Evolutionary conservation across 2,113 vertebrate genomes (phyloP).

Genomic region (Coptodon bakossiorum): DNA sequence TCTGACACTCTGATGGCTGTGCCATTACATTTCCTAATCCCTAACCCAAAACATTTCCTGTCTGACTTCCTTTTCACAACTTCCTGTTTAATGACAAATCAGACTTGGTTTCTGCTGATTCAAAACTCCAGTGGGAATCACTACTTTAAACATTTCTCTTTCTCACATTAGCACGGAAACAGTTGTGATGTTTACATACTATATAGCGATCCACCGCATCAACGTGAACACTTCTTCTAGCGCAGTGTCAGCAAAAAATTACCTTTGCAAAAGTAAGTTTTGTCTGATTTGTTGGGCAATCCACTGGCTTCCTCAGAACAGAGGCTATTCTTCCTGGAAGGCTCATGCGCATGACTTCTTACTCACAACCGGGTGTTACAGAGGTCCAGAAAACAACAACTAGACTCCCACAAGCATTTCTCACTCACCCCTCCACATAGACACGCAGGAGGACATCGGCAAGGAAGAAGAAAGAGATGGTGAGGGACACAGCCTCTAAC

Average conservation of each 20-base stretch:
- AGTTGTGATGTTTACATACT: not conserved
- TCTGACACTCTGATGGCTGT: not conserved
- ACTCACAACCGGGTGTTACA: not conserved
- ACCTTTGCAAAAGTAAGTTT: not conserved
- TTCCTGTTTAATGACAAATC: conserved; percentile 45
- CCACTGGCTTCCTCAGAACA: not conserved
- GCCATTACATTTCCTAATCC: not conserved
- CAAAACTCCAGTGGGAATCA: not conserved
- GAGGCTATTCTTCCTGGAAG: not conserved
- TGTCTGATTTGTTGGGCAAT: not conserved
- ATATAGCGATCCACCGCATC: not conserved
- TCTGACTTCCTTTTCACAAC: conserved; percentile 35
- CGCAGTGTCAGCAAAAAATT: not conserved
- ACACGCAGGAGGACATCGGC: conserved; percentile 81
- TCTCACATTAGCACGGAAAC: not conserved
- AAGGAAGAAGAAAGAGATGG: conserved; percentile 87
- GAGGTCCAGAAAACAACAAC: not conserved
- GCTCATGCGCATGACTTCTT: not conserved
- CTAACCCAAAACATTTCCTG: conserved; percentile 23
- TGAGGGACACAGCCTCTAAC: conserved; percentile 74
- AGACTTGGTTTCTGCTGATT: conserved; percentile 33
- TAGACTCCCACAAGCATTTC: not conserved
- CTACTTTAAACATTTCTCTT: not conserved
- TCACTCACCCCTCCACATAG: conserved; percentile 86
- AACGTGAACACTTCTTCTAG: not conserved